Evolutionary conservation across 2,113 vertebrate genomes (phyloP).

Genomic region (Protobothrops flavoviridis): DNA sequence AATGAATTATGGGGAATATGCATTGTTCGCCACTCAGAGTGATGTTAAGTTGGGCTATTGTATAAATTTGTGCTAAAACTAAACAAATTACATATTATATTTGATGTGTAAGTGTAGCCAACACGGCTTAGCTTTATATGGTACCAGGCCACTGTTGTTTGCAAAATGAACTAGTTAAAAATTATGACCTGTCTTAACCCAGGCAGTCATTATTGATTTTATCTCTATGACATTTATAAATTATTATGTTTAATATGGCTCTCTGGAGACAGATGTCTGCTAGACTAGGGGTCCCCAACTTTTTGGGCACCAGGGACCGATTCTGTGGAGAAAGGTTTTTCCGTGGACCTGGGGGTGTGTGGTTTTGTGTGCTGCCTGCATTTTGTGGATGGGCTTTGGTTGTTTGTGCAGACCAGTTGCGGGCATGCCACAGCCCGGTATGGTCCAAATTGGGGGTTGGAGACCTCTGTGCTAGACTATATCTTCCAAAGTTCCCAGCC

Average conservation of each 20-base stretch:
- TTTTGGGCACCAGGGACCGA: too few species aligned
- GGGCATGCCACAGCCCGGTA: too few species aligned
- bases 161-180: background rate
- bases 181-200: background rate
- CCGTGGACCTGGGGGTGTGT: too few species aligned
- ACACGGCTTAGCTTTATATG: background rate
- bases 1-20: background rate
- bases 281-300: too few species aligned
- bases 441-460: too few species aligned
- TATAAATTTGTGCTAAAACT: background rate
- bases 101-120: background rate
- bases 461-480: background rate
- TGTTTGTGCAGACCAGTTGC: too few species aligned
- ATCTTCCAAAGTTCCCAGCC: background rate
- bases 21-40: background rate
- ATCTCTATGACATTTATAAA: too few species aligned
- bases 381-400: too few species aligned
- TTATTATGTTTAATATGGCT: background rate
- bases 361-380: too few species aligned
- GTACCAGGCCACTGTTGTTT: background rate
- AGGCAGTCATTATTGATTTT: background rate
- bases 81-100: background rate
- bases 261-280: background rate
- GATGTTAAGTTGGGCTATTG: background rate
- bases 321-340: too few species aligned